Conservation (phyloP, 2,797 vertebrate genomes). For the Epinephelus awoara region DNA sequence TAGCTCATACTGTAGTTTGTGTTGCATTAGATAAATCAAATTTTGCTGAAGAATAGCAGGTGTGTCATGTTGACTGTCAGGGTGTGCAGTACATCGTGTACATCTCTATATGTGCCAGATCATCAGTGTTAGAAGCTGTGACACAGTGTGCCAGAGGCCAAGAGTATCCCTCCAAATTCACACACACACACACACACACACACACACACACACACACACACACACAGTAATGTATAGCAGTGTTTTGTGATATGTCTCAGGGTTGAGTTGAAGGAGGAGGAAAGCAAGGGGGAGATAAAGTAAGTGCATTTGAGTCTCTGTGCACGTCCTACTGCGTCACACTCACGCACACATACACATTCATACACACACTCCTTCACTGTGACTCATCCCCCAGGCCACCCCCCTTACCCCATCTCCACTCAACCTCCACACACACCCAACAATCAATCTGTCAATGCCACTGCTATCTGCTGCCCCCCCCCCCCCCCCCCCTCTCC, state of each 20-base stretch:
- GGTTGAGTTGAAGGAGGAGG: slow-evolving; percentile 26
- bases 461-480: neutral
- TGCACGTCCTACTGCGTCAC: slow-evolving; percentile 67
- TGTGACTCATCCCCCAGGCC: slow-evolving; percentile 32
- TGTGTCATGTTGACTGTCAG: neutral
- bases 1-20: neutral
- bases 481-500: neutral
- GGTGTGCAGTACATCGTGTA: neutral
- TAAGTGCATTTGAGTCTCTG: slow-evolving; percentile 58
- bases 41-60: neutral
- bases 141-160: neutral
- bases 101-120: too few relatives aligned
- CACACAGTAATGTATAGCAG: slow-evolving; percentile 8
- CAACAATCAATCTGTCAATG: slow-evolving; percentile 28
- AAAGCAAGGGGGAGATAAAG: slow-evolving; percentile 13
- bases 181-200: neutral
- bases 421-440: slow-evolving; percentile 19
- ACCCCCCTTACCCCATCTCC: neutral
- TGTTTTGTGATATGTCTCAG: slow-evolving; percentile 26
- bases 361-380: neutral
- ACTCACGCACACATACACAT: slow-evolving; percentile 12
- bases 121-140: slow-evolving; percentile 9
- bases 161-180: slow-evolving; percentile 1
- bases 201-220: neutral
- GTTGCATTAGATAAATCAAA: neutral